Conservation (phyloP, 30 jellyfish, hydroid and myxozoan genomes). For the Aurelia aurita complex sp. Pacific region DNA sequence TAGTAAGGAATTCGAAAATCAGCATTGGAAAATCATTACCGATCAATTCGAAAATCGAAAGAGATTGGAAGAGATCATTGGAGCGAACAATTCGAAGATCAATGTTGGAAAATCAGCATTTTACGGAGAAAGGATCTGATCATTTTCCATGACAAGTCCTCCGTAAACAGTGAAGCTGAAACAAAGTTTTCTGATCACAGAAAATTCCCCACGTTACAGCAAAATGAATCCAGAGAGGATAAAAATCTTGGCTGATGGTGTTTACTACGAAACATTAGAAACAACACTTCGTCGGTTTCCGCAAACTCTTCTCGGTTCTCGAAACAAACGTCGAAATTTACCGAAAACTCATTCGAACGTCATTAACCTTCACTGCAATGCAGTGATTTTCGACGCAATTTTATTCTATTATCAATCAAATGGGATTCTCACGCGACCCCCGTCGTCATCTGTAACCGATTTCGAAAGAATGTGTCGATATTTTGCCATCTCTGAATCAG, state of each 20-base stretch:
- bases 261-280: constrained; percentile 74
- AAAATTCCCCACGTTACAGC: too few relatives aligned
- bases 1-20: too few relatives aligned
- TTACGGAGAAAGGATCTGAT: too few relatives aligned
- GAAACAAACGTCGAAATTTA: constrained; percentile 24
- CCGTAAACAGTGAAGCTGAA: too few relatives aligned
- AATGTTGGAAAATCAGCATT: too few relatives aligned
- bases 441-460: constrained; percentile 34
- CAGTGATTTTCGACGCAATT: constrained; percentile 77
- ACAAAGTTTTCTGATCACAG: too few relatives aligned
- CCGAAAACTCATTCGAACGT: constrained; percentile 4
- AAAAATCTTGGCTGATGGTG: constrained; percentile 57
- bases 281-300: constrained; percentile 81
- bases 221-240: constrained; percentile 42
- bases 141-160: too few relatives aligned
- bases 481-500: constrained; percentile 50
- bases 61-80: too few relatives aligned
- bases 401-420: constrained; percentile 81
- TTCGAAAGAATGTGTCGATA: constrained; percentile 67
- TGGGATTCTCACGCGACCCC: constrained; percentile 78
- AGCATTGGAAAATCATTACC: too few relatives aligned
- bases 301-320: constrained; percentile 80
- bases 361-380: constrained; percentile 48
- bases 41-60: too few relatives aligned
- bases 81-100: too few relatives aligned